Evolutionary conservation across 2,797 vertebrate species (phyloP), one percentile per base, ranked within the genome.

Genomic region (Hypotaenidia philippensis): DNA sequence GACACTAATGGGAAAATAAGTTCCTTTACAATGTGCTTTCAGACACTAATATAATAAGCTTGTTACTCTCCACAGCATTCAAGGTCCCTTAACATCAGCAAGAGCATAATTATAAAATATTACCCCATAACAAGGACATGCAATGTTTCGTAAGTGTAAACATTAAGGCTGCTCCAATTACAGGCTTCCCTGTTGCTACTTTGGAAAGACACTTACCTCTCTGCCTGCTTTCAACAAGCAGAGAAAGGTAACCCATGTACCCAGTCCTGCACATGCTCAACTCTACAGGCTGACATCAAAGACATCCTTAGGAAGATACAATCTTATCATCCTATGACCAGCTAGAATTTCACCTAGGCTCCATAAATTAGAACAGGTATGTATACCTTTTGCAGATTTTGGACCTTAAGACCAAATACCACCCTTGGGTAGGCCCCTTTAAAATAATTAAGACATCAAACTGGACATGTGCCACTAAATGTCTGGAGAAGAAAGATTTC

Each of bases 31-130:
- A 34, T 78, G 21, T 71, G 64, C 64, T 94, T 92, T 93, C 90
- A 80, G 82, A 40, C 21, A 68, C 40, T 90, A 85, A 63, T 75
- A 32, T 29, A 76, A 75, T 50, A 61, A 75, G 10, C 29, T 23
- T 63, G 50, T 71, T 90, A 41, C 41, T 87, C 36, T 70, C 34
- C 32, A 23, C 36, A 52, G 40, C 34, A 52, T 72, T 69, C 45
- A n/a, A 82, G 14, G 32, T 90, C 68, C 40, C 32, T 63, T 76
- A 92, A 81, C 55, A 87, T 90, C 74, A 84, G 6, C 19, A 23
- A 90, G 40, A 88, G 63, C 40, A 69, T 89, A 91, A 83, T 94
- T 95, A 66, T 83, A 83, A 95, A 91, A 83, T 82, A 84, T 59
- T 45, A 49, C 31, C 52, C 74, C 36, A 26, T 80, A 70, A 60